These are phyloP conservation scores for Rhagoletis zephyria DNA, from an alignment of 1,140 invertebrate species.

Conservation along the genomic window DNA sequence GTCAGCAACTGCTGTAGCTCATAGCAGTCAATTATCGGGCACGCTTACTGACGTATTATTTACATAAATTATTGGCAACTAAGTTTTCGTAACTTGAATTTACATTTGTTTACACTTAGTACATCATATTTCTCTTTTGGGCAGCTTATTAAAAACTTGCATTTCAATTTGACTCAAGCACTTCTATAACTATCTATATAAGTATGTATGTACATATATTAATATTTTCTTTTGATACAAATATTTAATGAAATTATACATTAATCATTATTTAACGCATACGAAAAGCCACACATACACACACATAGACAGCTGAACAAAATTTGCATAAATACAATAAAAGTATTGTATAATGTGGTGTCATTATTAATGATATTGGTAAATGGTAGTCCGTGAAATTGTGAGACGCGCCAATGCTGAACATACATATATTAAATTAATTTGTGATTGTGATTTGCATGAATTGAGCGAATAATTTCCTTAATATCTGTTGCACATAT, in stretches of 20 bases:
- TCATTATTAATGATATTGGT: slow-evolving; percentile 25
- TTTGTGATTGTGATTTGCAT: slow-evolving; percentile 51
- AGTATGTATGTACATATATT: too few species aligned
- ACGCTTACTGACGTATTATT: too few species aligned
- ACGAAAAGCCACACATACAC: not conserved
- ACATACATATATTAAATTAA: slow-evolving; percentile 44
- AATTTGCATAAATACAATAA: slow-evolving; percentile 20
- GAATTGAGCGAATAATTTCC: slow-evolving; percentile 51
- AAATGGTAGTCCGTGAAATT: slow-evolving; percentile 37
- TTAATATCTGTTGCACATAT: not conserved
- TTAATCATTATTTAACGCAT: slow-evolving; percentile 41
- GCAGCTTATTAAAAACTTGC: too few species aligned
- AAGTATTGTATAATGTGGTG: not conserved
- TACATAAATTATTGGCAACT: too few species aligned
- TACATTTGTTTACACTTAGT: too few species aligned
- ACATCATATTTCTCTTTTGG: too few species aligned
- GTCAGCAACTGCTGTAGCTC: too few species aligned
- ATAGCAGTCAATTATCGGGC: too few species aligned
- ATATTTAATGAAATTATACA: slow-evolving; percentile 11
- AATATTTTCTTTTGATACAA: not conserved
- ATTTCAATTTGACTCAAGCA: too few species aligned
- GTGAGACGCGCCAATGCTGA: slow-evolving; percentile 23
- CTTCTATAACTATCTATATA: too few species aligned
- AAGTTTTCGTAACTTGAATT: too few species aligned
- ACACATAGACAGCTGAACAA: not conserved